Percentiles rank a stretch among this genome's conserved stretches.
Evolutionary conservation across 2,113 vertebrate genomes (phyloP).

Genomic region (Proterorhinus semilunaris): DNA sequence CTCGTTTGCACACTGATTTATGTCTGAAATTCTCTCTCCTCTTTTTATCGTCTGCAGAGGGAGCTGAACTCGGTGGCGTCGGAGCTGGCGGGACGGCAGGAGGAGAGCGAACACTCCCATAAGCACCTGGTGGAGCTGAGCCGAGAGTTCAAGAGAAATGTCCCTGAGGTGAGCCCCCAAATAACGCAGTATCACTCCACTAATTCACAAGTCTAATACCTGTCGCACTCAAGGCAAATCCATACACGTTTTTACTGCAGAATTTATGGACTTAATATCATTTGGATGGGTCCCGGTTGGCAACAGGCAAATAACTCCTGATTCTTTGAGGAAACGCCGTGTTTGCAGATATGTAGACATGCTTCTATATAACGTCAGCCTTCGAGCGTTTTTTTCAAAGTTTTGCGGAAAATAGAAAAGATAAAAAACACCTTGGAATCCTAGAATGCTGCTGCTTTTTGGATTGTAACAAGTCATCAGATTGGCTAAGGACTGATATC

Average conservation of each 20-base stretch:
- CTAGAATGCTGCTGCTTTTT: no score
- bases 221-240: constrained; percentile 6
- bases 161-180: constrained; percentile 86
- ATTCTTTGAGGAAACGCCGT: constrained; percentile 5
- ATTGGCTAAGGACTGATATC: no score
- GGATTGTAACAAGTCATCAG: no score
- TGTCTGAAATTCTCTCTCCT: constrained; percentile 38
- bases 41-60: constrained; percentile 79
- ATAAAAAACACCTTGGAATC: no score
- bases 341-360: constrained; percentile 6
- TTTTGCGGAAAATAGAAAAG: not conserved
- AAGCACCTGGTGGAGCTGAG: constrained; percentile 94
- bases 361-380: not conserved
- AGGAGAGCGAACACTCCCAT: constrained; percentile 85
- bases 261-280: constrained; percentile 10
- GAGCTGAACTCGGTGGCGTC: constrained; percentile 87
- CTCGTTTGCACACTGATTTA: not conserved
- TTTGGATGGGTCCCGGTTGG: not conserved
- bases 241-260: not conserved
- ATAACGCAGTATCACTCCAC: not conserved
- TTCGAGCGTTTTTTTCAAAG: not conserved
- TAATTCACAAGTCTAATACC: constrained; percentile 14
- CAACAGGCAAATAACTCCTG: constrained; percentile 4
- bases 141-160: constrained; percentile 94
- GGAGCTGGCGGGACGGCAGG: constrained; percentile 83